Base-by-base conservation (phyloP, 2,888 invertebrate genomes). In the Patella caerulea region DNA sequence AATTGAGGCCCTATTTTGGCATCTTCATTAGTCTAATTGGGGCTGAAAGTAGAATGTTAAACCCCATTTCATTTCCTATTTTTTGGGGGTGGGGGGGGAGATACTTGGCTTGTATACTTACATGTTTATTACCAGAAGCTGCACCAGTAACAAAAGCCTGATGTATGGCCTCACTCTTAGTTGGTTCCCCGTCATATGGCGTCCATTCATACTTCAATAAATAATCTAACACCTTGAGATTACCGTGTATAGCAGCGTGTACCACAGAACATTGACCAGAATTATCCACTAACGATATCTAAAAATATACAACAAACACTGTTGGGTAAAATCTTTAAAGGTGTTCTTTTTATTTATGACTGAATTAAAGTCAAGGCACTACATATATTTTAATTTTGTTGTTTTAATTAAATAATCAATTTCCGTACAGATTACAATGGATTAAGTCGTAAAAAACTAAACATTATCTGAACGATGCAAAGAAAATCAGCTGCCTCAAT, bases 71-170 rank as follows among this genome's bases (percentile, higher is more conserved):
- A 34, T 34, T 34, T 34, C 34, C 34, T 34, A 5, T 9, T 45
- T 45, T 45, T 7, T 29, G 29, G 29, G 29, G 29, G 29, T 0
- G 9, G 45, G 9, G 45, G 45, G 9, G 9, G 1, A 1, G 9
- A 45, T 45, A 45, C 45, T 45, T 45, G 45, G 45, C 7, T 45
- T 7, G 1, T 45, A 45, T 52, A 84, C 89, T 87, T 84, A 93
- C 93, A 87, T 96, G 95, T 73, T 94, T 93, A 91, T 97, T 96
- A 9, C 97, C 97, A 89, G 96, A 96, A 19, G 96, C 95, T 0
- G 98, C 95, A 0, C 97, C 97, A 0, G 96, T 96, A 24, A 97
- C 95, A 59, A 98, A 92, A 0, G 97, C 96, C 89, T 97, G 97
- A 81, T 97, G 95, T 11, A 96, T 94, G 0, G 96, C 97, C 78